A percentile compares a stretch with the other conserved stretches of the same genome.
These are phyloP conservation scores for Muricea muricata DNA, from an alignment of 92 coral and sea anemone species.

Conservation along the genomic window DNA sequence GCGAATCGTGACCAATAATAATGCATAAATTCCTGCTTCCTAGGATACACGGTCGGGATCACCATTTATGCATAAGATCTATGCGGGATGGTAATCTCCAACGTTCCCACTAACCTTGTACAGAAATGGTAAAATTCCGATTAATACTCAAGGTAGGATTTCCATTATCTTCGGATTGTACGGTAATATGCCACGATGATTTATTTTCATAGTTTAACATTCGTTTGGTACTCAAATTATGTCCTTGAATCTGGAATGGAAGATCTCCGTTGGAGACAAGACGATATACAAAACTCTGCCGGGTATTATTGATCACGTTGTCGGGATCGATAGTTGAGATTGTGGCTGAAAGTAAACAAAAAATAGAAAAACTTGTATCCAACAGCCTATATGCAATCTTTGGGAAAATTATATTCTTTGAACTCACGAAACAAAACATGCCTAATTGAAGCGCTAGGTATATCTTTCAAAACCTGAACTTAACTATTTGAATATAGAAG, in stretches of 20 bases:
- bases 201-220: slow-evolving; percentile 72
- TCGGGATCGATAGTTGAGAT: slow-evolving; percentile 87
- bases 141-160: slow-evolving; percentile 67
- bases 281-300: slow-evolving; percentile 75
- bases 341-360: slow-evolving; percentile 57
- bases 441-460: no score
- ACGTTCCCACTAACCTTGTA: slow-evolving; percentile 53
- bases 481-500: no score
- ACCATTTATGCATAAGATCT: no score
- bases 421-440: no score
- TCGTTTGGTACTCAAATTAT: slow-evolving; percentile 74
- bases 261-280: slow-evolving; percentile 60
- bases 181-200: slow-evolving; percentile 73
- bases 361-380: not conserved
- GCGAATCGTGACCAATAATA: no score
- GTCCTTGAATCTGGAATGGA: slow-evolving; percentile 73
- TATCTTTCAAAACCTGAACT: no score
- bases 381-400: no score
- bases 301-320: slow-evolving; percentile 63
- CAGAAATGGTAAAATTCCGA: slow-evolving; percentile 64
- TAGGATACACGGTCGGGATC: no score
- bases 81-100: not conserved
- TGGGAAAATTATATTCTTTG: not conserved
- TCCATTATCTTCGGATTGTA: slow-evolving; percentile 79
- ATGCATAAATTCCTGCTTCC: no score